Evolutionary conservation across 2,888 invertebrate genomes (phyloP).

Genomic region (Thymelicus sylvestris): DNA sequence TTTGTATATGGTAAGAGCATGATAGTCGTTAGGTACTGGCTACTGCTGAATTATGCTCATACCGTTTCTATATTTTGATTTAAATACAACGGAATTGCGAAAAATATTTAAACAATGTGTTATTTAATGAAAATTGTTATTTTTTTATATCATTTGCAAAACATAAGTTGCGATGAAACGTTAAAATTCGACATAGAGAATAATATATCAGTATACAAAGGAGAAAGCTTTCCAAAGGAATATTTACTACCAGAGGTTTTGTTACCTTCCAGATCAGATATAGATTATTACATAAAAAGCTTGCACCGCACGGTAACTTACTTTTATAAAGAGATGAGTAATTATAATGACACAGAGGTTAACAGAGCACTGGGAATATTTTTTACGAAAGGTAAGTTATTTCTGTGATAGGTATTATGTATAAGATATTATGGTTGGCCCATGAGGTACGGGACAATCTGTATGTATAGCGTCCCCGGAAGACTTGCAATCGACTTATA

Average conservation of each 20-base stretch:
- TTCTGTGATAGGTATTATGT: neutral
- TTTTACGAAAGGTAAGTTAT: conserved; percentile 39
- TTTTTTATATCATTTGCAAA: conserved; percentile 14
- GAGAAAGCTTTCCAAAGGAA: conserved; percentile 40
- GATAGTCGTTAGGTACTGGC: neutral
- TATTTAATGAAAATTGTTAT: neutral
- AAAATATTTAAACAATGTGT: neutral
- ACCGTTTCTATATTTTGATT: too few species aligned
- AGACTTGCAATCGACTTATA: too few species aligned
- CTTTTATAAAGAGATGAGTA: conserved; percentile 34
- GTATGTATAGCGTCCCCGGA: too few species aligned
- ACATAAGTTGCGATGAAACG: neutral
- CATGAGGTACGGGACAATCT: too few species aligned
- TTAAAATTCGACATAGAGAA: neutral
- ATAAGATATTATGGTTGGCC: too few species aligned
- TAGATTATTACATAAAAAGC: conserved; percentile 35
- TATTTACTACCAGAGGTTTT: conserved; percentile 37
- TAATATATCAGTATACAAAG: conserved; percentile 29
- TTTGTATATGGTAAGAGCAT: conserved; percentile 3
- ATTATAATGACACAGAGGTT: conserved; percentile 39
- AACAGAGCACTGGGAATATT: conserved; percentile 40
- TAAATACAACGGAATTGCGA: too few species aligned
- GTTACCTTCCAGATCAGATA: conserved; percentile 25
- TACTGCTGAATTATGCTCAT: too few species aligned
- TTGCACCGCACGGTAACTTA: conserved; percentile 34